Base-by-base conservation (phyloP, 2,797 vertebrate species). In the Sphenodon punctatus region DNA sequence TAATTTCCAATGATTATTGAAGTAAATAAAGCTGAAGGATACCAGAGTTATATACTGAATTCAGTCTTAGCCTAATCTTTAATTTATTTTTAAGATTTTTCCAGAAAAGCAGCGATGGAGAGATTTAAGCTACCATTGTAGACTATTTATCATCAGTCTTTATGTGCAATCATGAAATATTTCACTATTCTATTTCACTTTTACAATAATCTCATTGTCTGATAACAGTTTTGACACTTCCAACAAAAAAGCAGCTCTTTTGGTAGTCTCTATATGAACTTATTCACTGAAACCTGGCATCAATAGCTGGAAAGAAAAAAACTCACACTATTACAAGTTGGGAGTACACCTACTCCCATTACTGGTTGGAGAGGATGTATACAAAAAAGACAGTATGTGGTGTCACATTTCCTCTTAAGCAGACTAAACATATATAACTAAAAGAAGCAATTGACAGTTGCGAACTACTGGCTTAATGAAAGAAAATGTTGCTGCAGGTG, bases 41-140 rank as follows among this genome's bases (percentile, higher is more conserved):
- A 91, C 80, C 92, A 92, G 87, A 92, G 82, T 93, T 94, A 88
- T 83, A 93, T 79, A 93, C 1, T 87, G 91, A 94, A 56, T 84
- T 92, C 60, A 88, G 79, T 79, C 94, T 92, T 70, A 92, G 27
- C 49, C 75, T 90, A 91, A 93, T 93, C 94, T 63, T 89, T 93
- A 89, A 87, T 88, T 89, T 82, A 83, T 67, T 88, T 82, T 83
- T 90, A 72, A 34, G 75, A 10, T 69, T 82, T 79, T n/a, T 66
- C 49, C 66, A 84, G 53, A 79, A 88, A 93, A 82, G 81, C 41
- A 78, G 53, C 68, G 87, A 72, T 91, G 91, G 75, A 74, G 67
- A 77, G 69, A 89, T 87, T 93, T 75, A 90, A 90, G 48, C 84
- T 82, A 93, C 23, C 69, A 55, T 27, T 87, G 56, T 67, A 77